A percentile compares a stretch with the other conserved stretches of the same genome.
These are phyloP conservation scores for Drosophila paracracens DNA, from an alignment of 2,888 invertebrate genomes.

Conservation along the genomic window DNA sequence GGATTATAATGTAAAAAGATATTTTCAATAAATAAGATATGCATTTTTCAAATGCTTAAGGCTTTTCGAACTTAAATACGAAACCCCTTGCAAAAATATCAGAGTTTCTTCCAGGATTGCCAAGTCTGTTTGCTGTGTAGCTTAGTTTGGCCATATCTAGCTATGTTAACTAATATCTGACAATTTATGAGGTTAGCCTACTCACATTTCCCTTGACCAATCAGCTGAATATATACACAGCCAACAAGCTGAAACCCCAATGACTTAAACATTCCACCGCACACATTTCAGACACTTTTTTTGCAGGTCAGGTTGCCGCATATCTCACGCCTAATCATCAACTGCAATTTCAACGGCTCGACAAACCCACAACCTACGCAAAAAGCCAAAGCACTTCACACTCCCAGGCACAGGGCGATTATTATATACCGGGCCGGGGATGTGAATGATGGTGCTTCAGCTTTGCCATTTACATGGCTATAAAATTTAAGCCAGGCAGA, in stretches of 20 bases:
- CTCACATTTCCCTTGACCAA: conserved; percentile 13
- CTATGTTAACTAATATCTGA: neutral
- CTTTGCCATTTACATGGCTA: conserved; percentile 68
- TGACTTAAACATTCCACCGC: conserved; percentile 6
- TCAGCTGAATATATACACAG: neutral
- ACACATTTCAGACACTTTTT: conserved; percentile 9
- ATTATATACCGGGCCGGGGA: conserved; percentile 37
- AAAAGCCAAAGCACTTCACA: conserved; percentile 46
- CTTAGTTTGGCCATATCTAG: neutral
- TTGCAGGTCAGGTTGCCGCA: conserved; percentile 24
- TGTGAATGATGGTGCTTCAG: conserved; percentile 24
- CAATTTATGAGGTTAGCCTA: neutral
- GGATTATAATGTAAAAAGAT: neutral
- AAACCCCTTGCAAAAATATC: neutral
- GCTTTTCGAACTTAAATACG: neutral
- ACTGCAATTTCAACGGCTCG: conserved; percentile 50
- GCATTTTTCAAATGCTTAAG: neutral
- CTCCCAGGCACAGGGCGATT: conserved; percentile 45
- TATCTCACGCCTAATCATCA: conserved; percentile 64
- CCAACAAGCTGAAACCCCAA: neutral
- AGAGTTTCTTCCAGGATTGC: too few relatives aligned
- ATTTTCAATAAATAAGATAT: neutral
- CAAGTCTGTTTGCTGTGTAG: neutral
- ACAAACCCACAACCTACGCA: conserved; percentile 35
- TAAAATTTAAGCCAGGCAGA: conserved; percentile 59